Base-by-base conservation (phyloP, 2,113 vertebrate genomes). In the Syngnathus scovelli region DNA sequence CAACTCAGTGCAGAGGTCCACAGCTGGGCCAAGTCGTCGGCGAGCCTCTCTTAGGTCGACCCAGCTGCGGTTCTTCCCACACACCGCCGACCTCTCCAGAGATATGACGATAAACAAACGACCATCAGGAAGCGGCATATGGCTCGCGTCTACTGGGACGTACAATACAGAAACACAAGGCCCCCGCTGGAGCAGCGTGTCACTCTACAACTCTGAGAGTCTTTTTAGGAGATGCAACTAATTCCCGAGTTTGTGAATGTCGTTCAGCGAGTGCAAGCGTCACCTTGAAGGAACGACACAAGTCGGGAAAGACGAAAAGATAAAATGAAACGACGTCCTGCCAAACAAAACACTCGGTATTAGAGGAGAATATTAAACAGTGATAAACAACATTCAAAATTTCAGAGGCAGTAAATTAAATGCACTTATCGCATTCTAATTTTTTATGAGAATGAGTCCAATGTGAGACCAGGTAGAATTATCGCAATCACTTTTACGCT, bases 81-180 rank as follows among this genome's bases (percentile, higher is more conserved):
- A 44, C 44, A 60, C 48, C 27, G 38, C 68, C 43, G 19, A 0
- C 4, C 61, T 60, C 85, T 72, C 73, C 13, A 19, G 72, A 75
- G 86, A 83, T 4, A 3, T 3, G 56, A 70, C 59, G 80, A 66
- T 77, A 85, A 83, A 82, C 78, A 85, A 83, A 78, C 19, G 12
- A 63, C 66, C 71, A 60, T 84, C 69, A 72, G 70, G 80, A 70
- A 69, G 72, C 64, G 74, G 61, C 83, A 85, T 87, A 88, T 85
- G 86, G 81, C 67, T 48, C 0, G 7, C 9, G 71, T 80, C 75
- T 69, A 67, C 59, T 65, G 69, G 68, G 70, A 80, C 65, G 27
- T 77, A 67, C 70, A 74, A 79, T 68, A 75, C 75, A 68, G 37
- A 70, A 67, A 67, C 68, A 78, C 62, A 68, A 63, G 75, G 5